Evolutionary conservation across 2,113 vertebrate genomes (phyloP), one percentile per base, ranked within the genome.

Genomic region (Empidonax alnorum): DNA sequence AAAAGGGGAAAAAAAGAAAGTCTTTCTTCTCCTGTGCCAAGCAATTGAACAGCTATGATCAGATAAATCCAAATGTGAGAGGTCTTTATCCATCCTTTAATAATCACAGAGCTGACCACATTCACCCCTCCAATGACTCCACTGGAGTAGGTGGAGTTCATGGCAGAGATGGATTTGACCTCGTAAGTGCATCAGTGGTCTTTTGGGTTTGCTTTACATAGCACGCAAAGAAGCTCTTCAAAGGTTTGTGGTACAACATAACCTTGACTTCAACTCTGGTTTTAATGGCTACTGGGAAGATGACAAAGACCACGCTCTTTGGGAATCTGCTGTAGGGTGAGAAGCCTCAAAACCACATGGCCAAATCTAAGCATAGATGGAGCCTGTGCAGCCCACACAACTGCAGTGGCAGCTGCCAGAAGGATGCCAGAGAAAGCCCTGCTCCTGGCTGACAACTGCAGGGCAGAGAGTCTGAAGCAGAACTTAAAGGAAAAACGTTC

Each of bases 201-300:
- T 83, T 65, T 62, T 61, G 76, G 82, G 47, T 23, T 68, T 89
- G 90, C 88, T 97, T 55, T 84, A 84, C 95, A 62, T 75, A 92
- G 90, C 96, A 89, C 4, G 7, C 83, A 82, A 68, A 53, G 22
- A 80, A 84, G 35, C 75, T 93, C 95, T 95, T 96, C 93, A 94
- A 89, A 96, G 88, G 37, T 58, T 47, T 87, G 96, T 94, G 97
- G 91, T 90, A 28, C 94, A 74, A 46, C 31, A 30, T 96, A 96
- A 97, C 97, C 98, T 95, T 49, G 39, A 50, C 71, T 97, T 97
- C 97, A 98, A 97, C 97, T 84, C 94, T 14, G 0, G 16, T 25
- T 94, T 96, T 93, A 96, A 87, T 90, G 96, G 97, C 87, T 87
- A 22, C 86, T 86, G 86, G 90, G 83, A 82, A 91, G 96, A 96